Percentiles rank a stretch among this genome's conserved stretches.
These are phyloP conservation scores for Oenanthe oenanthe DNA, from an alignment of 2,113 vertebrate genomes.

Conservation along the genomic window DNA sequence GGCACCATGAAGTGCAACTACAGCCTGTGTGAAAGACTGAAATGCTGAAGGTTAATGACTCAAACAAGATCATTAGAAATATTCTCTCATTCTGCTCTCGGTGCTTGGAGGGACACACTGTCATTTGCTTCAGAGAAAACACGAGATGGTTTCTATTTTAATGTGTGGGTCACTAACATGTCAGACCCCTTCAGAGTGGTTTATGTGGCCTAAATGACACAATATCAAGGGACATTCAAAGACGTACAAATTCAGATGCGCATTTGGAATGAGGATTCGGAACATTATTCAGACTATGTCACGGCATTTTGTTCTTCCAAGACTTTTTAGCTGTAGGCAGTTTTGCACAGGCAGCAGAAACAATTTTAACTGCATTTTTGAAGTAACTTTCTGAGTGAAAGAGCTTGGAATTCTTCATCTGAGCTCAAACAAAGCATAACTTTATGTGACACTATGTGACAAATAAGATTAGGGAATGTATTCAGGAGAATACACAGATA, in stretches of 20 bases:
- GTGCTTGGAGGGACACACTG: background rate
- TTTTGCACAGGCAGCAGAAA: background rate
- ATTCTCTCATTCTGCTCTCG: accelerated
- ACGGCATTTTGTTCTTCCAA: background rate
- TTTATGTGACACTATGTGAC: background rate
- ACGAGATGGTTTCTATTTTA: background rate
- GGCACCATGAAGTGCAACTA: background rate
- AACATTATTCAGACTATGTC: background rate
- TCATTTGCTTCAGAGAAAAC: background rate
- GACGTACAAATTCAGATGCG: background rate
- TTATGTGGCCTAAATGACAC: background rate
- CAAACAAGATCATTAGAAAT: background rate
- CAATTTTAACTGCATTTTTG: background rate
- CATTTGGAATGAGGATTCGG: background rate
- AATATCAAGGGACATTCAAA: background rate
- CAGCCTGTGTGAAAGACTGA: background rate
- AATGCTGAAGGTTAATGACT: background rate
- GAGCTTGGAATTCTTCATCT: background rate
- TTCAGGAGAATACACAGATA: background rate
- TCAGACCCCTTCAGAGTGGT: background rate
- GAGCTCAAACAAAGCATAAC: conserved; percentile 16
- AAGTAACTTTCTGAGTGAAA: background rate
- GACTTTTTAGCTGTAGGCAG: background rate
- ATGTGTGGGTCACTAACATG: background rate
- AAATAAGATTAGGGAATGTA: background rate